Percentiles rank a stretch among this genome's conserved stretches.
phyloP scores from a whole-genome alignment of 2,888 invertebrate genomes.

The Melinaea marsaeus region DNA sequence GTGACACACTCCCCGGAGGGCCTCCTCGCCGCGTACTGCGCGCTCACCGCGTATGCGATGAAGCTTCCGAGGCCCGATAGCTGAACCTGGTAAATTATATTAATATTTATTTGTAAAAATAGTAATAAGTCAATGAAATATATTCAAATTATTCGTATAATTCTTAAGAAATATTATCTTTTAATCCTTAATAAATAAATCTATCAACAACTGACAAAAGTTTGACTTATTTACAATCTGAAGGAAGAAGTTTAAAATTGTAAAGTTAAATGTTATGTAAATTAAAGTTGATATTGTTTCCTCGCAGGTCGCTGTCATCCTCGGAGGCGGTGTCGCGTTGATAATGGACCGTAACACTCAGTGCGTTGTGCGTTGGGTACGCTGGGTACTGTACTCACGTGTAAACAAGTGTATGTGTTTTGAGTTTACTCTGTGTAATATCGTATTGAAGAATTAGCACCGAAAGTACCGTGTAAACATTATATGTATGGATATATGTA shows the following conservation, averaged over 20 bases:
- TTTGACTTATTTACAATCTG: no score
- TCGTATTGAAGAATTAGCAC: not conserved
- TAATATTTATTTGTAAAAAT: not conserved
- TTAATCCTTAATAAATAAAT: no score
- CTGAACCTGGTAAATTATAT: conserved; percentile 36
- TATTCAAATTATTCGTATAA: no score
- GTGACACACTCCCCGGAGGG: conserved; percentile 47
- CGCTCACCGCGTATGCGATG: conserved; percentile 50
- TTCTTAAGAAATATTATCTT: no score
- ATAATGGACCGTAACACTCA: conserved; percentile 57
- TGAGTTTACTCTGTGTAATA: conserved; percentile 2
- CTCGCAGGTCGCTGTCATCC: conserved; percentile 45
- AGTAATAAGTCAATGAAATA: not conserved
- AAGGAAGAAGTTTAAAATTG: no score
- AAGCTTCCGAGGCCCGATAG: conserved; percentile 36
- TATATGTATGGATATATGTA: not conserved
- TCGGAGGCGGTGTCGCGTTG: conserved; percentile 50
- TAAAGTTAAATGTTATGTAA: no score
- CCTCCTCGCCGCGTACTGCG: conserved; percentile 46
- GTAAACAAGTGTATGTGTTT: conserved; percentile 1
- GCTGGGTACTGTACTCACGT: conserved; percentile 12
- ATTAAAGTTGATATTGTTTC: not conserved
- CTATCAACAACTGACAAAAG: no score
- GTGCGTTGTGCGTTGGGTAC: conserved; percentile 53
- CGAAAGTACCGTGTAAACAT: not conserved